Evolutionary conservation across 2,113 vertebrate genomes (phyloP), one percentile per base, ranked within the genome.

Genomic region (Struthidea cinerea): DNA sequence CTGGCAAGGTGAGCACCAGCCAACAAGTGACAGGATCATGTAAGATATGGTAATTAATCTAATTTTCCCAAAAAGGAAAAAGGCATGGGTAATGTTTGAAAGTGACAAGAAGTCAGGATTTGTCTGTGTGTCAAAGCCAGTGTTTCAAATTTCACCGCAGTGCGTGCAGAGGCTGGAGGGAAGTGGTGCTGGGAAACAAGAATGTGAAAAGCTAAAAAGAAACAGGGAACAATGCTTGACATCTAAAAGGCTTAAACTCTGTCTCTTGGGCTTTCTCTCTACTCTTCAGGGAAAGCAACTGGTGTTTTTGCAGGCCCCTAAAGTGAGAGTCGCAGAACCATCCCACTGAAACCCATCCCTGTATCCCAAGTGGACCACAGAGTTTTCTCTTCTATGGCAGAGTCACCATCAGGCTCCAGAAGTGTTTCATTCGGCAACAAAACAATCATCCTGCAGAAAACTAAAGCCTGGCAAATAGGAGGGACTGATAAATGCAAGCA

Each of bases 301-400:
- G 9, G 4, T 57, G 9, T 67, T 47, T 56, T n/a, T 65, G 3
- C 35, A 82, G 22, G 30, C 7, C 10, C 3, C 13, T 69, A 7
- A 89, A 57, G 10, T 27, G 30, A 73, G 33, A 73, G 2, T 13
- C 1, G 3, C 35, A 47, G 41, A 56, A n/a, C 41, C 9, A 46
- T 42, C 22, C 46, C 37, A n/a, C 13, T 30, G 46, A 26, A 80
- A 87, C 7, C 2, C 24, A 9, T 10, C 27, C 57, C 39, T 3
- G 2, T 1, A 1, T 46, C 37, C 20, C 9, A n/a, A 23, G 35
- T 14, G 12, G 15, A 8, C 18, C 0, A 9, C 1, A 11, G 7
- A 9, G 12, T n/a, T 74, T 78, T 59, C 8, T 33, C 19, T 69
- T 47, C 27, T 41, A 7, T 46, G 14, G 26, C 19, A 56, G 39